These are phyloP conservation scores for Scaptomyza pallida DNA, from an alignment of 1,140 invertebrate species.

Conservation along the genomic window DNA sequence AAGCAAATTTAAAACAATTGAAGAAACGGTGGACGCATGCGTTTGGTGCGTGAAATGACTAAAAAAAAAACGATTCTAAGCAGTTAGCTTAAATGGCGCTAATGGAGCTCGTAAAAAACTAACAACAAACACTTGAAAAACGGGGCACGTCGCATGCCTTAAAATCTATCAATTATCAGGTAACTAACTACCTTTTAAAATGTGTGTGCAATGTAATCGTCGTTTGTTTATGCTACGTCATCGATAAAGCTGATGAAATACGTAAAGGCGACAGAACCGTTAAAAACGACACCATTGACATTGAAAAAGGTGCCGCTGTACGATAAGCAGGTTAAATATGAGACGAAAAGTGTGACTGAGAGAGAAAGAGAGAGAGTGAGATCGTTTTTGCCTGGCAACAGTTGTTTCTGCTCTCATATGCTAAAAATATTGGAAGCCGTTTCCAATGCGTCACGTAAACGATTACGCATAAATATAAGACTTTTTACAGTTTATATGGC, in stretches of 20 bases:
- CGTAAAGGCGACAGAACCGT: slow-evolving; percentile 18
- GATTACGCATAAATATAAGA: slow-evolving; percentile 56
- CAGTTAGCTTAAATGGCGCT: slow-evolving; percentile 11
- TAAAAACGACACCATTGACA: slow-evolving; percentile 74
- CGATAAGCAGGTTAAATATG: slow-evolving; percentile 57
- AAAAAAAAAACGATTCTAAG: not conserved
- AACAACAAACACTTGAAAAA: not conserved
- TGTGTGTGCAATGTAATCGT: not conserved
- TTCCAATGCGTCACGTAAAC: not conserved
- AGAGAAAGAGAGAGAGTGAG: slow-evolving; percentile 1
- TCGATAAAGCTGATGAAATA: slow-evolving; percentile 61
- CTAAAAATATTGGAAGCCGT: no score
- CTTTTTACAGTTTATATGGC: not conserved
- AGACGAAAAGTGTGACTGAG: no score
- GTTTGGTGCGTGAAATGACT: slow-evolving; percentile 2
- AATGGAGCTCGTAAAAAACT: slow-evolving; percentile 2
- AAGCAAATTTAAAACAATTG: slow-evolving; percentile 15
- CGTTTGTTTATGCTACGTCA: slow-evolving; percentile 55
- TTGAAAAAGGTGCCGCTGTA: slow-evolving; percentile 55
- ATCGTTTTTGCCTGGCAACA: slow-evolving; percentile 63
- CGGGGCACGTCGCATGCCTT: slow-evolving; percentile 10
- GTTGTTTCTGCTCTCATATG: slow-evolving; percentile 2
- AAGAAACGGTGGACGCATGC: slow-evolving; percentile 5
- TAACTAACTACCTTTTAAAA: not conserved
- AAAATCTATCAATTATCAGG: not conserved